Evolutionary conservation across 2,888 invertebrate genomes (phyloP), one percentile per base, ranked within the genome.

Genomic region (Caenorhabditis auriculariae): DNA sequence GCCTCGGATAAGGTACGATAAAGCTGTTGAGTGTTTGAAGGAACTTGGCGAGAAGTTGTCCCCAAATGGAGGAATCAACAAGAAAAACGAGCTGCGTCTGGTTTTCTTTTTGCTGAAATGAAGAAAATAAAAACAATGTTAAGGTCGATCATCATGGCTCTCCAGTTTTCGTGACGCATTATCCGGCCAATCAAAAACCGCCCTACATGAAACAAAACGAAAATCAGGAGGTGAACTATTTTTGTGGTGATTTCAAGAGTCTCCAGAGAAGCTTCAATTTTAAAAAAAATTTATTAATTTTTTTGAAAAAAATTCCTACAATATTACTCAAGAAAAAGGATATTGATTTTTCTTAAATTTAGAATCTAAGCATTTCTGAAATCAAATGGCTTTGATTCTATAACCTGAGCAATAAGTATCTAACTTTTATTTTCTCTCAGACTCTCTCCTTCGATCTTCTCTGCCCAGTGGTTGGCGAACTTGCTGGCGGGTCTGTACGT

Each of bases 401-500:
- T n/a, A 45, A n/a, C 15, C 21, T 32, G 35, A n/a, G 27, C 39
- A 38, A 21, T 19, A 12, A 39, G 12, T 3, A 26, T 37, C 15
- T n/a, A 41, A 41, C 19, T 9, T 12, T 39, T 15, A 12, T 35
- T n/a, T n/a, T 4, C 28, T 60, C 54, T 9, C 47, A 77, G 84
- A 85, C 83, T 2, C 79, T 82, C 29, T 84, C 85, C 54, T 86
- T 96, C 72, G 98, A 98, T 83, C 86, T 98, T 0, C 84, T 98
- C 19, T 88, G 88, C 54, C 91, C 95, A 2, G 85, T 86, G 35
- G 90, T 95, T 21, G 98, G 98, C 0, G 98, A 99, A 85, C 84
- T 98, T 21, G 89, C 90, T 51, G 98, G 98, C 4, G 98, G 98
- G 1, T 91, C 94, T 84, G 85, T 99, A 15, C 88, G 98, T 74